Evolutionary conservation across 2,113 vertebrate species (phyloP).

Genomic region (Haemorhous mexicanus): DNA sequence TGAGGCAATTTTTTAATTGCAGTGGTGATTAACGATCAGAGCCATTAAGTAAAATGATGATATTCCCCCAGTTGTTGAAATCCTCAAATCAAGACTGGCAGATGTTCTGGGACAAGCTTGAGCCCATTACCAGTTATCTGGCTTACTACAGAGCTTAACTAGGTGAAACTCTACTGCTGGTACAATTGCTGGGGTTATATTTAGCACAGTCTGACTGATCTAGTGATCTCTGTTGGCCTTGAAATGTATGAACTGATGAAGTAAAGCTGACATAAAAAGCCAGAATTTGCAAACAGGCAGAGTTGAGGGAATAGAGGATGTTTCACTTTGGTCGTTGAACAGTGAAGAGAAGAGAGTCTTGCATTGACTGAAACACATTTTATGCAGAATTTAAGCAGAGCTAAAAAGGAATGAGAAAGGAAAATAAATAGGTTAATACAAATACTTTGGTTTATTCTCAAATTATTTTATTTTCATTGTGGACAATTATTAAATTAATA

Average conservation of each 20-base stretch:
- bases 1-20: not conserved
- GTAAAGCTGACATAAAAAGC: constrained; percentile 1
- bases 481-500: not conserved
- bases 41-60: not conserved
- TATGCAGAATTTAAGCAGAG: not conserved
- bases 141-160: not conserved
- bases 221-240: constrained; percentile 16
- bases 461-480: not conserved
- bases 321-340: not conserved
- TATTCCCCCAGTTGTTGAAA: not conserved
- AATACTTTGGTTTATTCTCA: not conserved
- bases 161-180: not conserved
- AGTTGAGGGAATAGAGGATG: not conserved
- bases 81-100: not conserved
- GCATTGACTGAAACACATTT: not conserved
- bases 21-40: not conserved
- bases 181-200: not conserved
- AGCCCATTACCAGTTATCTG: not conserved
- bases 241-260: constrained; percentile 19
- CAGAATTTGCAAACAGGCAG: not conserved
- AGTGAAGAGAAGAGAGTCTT: not conserved
- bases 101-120: not conserved
- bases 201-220: constrained; percentile 9
- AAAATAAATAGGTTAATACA: not conserved
- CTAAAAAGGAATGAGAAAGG: not conserved